Conservation (phyloP, 2,797 vertebrate species). For the Pitangus sulphuratus region DNA sequence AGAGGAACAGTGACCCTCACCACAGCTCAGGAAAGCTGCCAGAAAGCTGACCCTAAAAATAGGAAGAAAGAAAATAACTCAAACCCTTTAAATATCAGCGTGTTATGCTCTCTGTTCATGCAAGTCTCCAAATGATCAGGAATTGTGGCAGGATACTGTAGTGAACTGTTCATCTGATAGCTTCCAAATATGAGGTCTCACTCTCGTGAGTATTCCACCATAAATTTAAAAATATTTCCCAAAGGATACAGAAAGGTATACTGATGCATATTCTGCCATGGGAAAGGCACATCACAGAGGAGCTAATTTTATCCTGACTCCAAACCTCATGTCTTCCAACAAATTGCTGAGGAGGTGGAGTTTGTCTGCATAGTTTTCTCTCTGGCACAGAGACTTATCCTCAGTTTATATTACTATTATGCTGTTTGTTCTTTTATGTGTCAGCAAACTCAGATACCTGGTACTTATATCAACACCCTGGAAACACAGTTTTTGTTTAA, state of each 20-base stretch:
- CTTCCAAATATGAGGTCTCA: not conserved
- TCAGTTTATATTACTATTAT: conserved; percentile 4
- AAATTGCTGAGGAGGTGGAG: conserved; percentile 37
- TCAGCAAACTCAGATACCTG: conserved; percentile 8
- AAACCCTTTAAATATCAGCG: not conserved
- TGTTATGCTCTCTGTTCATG: not conserved
- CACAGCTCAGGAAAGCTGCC: conserved; percentile 8
- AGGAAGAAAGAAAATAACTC: conserved; percentile 44
- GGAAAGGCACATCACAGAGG: not conserved
- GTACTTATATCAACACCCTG: not conserved
- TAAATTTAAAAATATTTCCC: not conserved
- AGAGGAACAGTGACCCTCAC: not conserved
- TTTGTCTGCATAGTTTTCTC: conserved; percentile 33
- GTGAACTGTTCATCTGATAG: not conserved
- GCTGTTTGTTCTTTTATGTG: conserved; percentile 5
- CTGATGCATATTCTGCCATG: not conserved
- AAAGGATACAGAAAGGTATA: conserved; percentile 11
- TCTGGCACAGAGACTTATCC: not conserved
- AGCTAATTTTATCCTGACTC: conserved; percentile 57
- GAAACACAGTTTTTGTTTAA: not conserved
- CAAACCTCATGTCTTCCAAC: conserved; percentile 36
- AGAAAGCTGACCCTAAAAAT: conserved; percentile 52
- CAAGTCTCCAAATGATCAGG: not conserved
- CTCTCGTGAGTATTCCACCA: not conserved
- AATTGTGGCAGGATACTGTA: not conserved